phyloP scores from a whole-genome alignment of 2,888 invertebrate species.

The Phyto melanocephala region DNA sequence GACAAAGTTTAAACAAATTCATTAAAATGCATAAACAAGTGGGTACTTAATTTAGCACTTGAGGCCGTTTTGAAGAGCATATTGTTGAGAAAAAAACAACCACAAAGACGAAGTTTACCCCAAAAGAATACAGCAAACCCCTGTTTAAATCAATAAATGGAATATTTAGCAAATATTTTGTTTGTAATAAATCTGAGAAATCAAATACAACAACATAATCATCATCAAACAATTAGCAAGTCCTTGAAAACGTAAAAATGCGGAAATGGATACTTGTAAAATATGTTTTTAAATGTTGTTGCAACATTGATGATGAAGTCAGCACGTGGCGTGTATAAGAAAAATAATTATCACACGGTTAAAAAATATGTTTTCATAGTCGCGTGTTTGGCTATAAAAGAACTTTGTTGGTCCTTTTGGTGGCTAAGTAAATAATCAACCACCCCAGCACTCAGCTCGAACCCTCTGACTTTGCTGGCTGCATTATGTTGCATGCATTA shows the following conservation, averaged over 20 bases:
- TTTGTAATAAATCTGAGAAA: conserved; percentile 42
- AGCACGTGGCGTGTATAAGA: conserved; percentile 72
- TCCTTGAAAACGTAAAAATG: conserved; percentile 66
- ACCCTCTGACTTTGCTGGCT: conserved; percentile 11
- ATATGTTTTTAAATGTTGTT: conserved; percentile 50
- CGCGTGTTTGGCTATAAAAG: conserved; percentile 38
- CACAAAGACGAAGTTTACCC: neutral
- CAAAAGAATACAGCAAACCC: neutral
- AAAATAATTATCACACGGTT: conserved; percentile 77
- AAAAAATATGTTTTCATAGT: conserved; percentile 50
- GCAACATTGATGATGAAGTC: conserved; percentile 53
- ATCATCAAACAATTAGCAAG: conserved; percentile 69
- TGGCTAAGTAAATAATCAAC: conserved; percentile 27
- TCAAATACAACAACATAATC: conserved; percentile 4
- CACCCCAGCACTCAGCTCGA: conserved; percentile 52
- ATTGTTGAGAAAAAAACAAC: conserved; percentile 22
- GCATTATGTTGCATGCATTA: conserved; percentile 36
- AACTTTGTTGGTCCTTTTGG: neutral
- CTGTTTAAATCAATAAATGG: conserved; percentile 21
- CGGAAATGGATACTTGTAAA: conserved; percentile 76
- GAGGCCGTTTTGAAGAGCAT: conserved; percentile 48
- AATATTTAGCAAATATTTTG: conserved; percentile 28
- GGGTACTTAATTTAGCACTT: conserved; percentile 64
- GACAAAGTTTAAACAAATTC: conserved; percentile 31
- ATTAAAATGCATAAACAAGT: conserved; percentile 56